Base-by-base conservation (phyloP, 2,797 vertebrate genomes). In the Enteromius unitaeniatus region DNA sequence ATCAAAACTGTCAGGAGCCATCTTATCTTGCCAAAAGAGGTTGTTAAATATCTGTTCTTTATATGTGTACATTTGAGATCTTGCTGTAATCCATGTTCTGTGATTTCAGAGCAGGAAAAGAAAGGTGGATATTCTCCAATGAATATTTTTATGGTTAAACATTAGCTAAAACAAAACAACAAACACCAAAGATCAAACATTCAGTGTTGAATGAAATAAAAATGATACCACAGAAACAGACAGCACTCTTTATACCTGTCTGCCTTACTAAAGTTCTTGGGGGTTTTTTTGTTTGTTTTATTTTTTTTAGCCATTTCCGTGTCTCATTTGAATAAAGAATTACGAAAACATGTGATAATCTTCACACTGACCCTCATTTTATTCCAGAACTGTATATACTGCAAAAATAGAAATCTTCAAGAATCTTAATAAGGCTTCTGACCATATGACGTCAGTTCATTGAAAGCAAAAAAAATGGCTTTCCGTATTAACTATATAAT, bases 1-100 rank as follows among this genome's bases (percentile, higher is more conserved):
- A 51, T 37, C 40, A 64, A 62, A 60, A 79, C 26, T 19, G 45
- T 31, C 67, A 76, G 51, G 37, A 73, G 15, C 47, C 53, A 64
- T 68, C 42, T 76, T 81, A 68, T 68, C 60, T 83, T 62, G 42
- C 31, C 49, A 26, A 51, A 34, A 23, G 58, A 17, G 53, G 23
- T 10, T 80, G 58, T 81, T 74, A 45, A 78, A 78, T 77, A 83
- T 85, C 23, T 64, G 34, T 79, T 62, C 23, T 72, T 70, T 26
- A 5, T 82, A 4, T 69, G 31, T 64, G 78, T 78, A 80, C 64
- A 81, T 85, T 72, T 84, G n/a, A 60, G 58, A 53, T 72, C 68
- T 84, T 49, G 15, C 74, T 23, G 73, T 64, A 64, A 58, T 69
- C 60, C n/a, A 65, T 77, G 64, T 53, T 76, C 6, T 21, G 15